Conservation (phyloP, 1,140 invertebrate species). For the Drosophila eugracilis region DNA sequence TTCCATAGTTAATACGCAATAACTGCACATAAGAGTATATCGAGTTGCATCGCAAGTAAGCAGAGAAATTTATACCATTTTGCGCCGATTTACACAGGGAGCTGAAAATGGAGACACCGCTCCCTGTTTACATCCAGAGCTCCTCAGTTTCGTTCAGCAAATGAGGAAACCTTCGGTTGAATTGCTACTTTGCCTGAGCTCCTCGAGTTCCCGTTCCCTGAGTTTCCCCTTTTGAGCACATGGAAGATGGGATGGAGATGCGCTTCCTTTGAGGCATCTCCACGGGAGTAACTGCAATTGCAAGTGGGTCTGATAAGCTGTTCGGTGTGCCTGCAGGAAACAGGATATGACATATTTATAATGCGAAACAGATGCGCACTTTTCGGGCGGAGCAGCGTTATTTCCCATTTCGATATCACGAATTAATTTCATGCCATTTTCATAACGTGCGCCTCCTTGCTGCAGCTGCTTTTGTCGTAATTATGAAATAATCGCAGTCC, state of each 20-base stretch:
- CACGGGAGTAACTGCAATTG: constrained; percentile 16
- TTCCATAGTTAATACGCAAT: constrained; percentile 18
- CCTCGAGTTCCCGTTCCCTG: constrained; percentile 8
- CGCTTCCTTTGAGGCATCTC: constrained; percentile 37
- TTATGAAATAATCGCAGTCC: constrained; percentile 52
- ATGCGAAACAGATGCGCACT: constrained; percentile 74
- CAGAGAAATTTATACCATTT: constrained; percentile 44
- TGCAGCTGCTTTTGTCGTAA: constrained; percentile 49
- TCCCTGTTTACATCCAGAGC: constrained; percentile 4
- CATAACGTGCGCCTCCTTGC: constrained; percentile 34
- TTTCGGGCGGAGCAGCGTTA: constrained; percentile 28
- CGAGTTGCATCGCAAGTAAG: constrained; percentile 32
- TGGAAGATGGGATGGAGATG: constrained; percentile 1
- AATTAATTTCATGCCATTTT: constrained; percentile 48
- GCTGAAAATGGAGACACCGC: constrained; percentile 7
- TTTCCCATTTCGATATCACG: constrained; percentile 20
- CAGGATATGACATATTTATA: constrained; percentile 83
- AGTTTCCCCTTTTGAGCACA: constrained; percentile 5
- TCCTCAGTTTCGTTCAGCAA: constrained; percentile 9
- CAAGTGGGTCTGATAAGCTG: constrained; percentile 56
- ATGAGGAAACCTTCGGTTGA: constrained; percentile 39
- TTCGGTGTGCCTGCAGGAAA: constrained; percentile 58
- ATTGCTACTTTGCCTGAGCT: constrained; percentile 26
- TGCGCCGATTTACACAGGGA: constrained; percentile 46
- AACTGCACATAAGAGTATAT: constrained; percentile 20